Evolutionary conservation across 2,888 invertebrate species (phyloP).

Genomic region (Incurvaria masculella): DNA sequence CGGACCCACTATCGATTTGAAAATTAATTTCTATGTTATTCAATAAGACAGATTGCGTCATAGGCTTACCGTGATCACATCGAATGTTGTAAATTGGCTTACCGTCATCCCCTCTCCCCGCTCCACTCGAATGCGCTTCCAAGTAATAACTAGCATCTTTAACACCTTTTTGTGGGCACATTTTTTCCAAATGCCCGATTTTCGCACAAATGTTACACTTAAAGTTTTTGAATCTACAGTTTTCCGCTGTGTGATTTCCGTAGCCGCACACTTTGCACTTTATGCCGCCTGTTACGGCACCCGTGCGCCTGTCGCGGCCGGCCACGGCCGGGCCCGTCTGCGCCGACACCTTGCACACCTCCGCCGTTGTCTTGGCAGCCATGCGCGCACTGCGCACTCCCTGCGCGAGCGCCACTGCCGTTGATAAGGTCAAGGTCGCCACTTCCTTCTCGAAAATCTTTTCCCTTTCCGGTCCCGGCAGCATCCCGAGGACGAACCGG

Average conservation of each 20-base stretch:
- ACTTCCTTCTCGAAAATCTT: neutral
- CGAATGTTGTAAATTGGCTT: constrained; percentile 13
- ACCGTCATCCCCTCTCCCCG: constrained; percentile 15
- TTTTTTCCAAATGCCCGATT: constrained; percentile 14
- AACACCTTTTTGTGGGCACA: constrained; percentile 14
- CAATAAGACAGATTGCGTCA: constrained; percentile 11
- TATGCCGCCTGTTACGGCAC: neutral
- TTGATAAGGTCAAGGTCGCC: constrained; percentile 1
- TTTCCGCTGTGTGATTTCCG: constrained; percentile 14
- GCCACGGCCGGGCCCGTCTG: neutral
- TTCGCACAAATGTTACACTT: constrained; percentile 16
- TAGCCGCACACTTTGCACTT: constrained; percentile 19
- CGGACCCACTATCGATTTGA: constrained; percentile 15
- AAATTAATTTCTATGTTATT: constrained; percentile 11
- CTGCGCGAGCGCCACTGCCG: neutral
- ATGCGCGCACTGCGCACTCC: too few relatives aligned
- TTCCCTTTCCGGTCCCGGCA: constrained; percentile 2
- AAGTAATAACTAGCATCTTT: constrained; percentile 1
- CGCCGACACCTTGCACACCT: neutral
- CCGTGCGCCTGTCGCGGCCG: neutral
- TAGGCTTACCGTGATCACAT: constrained; percentile 9
- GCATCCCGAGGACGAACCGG: constrained; percentile 17
- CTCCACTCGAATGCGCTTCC: constrained; percentile 10
- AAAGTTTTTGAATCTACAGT: constrained; percentile 17
- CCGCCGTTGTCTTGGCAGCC: neutral